phyloP scores from a whole-genome alignment of 2,888 invertebrate species.

The Nymphalis c-album region DNA sequence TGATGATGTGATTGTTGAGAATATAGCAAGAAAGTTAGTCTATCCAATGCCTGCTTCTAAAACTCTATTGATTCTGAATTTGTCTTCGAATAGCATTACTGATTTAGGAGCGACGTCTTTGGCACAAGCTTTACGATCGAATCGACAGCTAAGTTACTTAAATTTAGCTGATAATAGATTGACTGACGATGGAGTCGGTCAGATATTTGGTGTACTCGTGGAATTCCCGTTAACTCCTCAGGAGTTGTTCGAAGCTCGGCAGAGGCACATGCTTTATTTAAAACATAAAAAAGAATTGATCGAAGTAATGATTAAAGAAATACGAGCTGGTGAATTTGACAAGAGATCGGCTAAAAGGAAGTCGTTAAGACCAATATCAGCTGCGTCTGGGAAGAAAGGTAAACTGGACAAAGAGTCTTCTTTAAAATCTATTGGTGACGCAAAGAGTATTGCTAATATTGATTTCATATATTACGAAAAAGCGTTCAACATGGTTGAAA shows the following conservation, averaged over 20 bases:
- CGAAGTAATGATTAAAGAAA: slow-evolving; percentile 40
- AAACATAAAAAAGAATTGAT: slow-evolving; percentile 46
- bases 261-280: slow-evolving; percentile 46
- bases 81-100: slow-evolving; percentile 60
- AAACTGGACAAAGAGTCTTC: slow-evolving; percentile 46
- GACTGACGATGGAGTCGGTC: slow-evolving; percentile 51
- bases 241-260: slow-evolving; percentile 47
- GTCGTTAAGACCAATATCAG: slow-evolving; percentile 9
- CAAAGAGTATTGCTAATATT: slow-evolving; percentile 38
- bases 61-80: slow-evolving; percentile 51
- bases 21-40: slow-evolving; percentile 46
- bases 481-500: slow-evolving; percentile 46
- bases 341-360: slow-evolving; percentile 43
- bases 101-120: slow-evolving; percentile 53
- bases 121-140: slow-evolving; percentile 51
- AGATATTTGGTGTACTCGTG: slow-evolving; percentile 46
- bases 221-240: slow-evolving; percentile 51
- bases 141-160: slow-evolving; percentile 55
- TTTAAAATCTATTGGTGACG: slow-evolving; percentile 40
- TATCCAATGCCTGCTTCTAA: slow-evolving; percentile 50
- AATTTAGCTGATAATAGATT: slow-evolving; percentile 59
- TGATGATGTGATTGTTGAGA: slow-evolving; percentile 49
- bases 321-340: slow-evolving; percentile 44
- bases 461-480: slow-evolving; percentile 46
- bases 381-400: slow-evolving; percentile 35